Conservation (phyloP, 2,888 invertebrate species). For the Plebejus anna region DNA sequence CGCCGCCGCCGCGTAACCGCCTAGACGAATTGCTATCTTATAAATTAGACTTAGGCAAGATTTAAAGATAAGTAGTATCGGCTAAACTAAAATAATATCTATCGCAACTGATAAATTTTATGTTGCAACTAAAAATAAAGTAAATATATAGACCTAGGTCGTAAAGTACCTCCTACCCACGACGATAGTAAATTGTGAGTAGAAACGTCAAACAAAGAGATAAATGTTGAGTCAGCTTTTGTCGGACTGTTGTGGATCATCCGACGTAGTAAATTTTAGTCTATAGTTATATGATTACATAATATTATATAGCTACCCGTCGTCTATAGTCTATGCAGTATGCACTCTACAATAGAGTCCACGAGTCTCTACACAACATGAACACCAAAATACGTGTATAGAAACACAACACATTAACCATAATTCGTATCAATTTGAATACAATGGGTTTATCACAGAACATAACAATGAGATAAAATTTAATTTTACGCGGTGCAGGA, state of each 20-base stretch:
- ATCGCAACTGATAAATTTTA: slow-evolving; percentile 28
- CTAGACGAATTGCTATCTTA: slow-evolving; percentile 47
- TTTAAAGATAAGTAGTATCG: slow-evolving; percentile 33
- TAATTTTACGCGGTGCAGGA: slow-evolving; percentile 9
- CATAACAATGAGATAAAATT: slow-evolving; percentile 22
- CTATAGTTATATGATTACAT: not conserved
- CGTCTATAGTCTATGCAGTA: not conserved
- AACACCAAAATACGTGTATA: not conserved
- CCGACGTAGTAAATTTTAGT: not conserved
- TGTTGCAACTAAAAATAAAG: slow-evolving; percentile 21
- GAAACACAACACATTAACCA: slow-evolving; percentile 14
- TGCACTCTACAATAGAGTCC: not conserved
- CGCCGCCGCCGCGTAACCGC: slow-evolving; percentile 46
- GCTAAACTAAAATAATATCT: slow-evolving; percentile 27
- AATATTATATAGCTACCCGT: not conserved
- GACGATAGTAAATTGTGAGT: not conserved
- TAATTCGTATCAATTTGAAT: slow-evolving; percentile 24
- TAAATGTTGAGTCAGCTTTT: not conserved
- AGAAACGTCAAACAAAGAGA: slow-evolving; percentile 1
- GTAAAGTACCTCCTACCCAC: slow-evolving; percentile 7
- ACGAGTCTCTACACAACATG: not conserved
- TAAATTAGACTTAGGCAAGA: slow-evolving; percentile 40
- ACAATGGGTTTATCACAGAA: slow-evolving; percentile 24
- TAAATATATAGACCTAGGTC: slow-evolving; percentile 8
- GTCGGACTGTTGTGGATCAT: not conserved